Evolutionary conservation across 37 sponge, comb jelly and placozoan species (phyloP).

Genomic region (Aphrocallistes beatrix): DNA sequence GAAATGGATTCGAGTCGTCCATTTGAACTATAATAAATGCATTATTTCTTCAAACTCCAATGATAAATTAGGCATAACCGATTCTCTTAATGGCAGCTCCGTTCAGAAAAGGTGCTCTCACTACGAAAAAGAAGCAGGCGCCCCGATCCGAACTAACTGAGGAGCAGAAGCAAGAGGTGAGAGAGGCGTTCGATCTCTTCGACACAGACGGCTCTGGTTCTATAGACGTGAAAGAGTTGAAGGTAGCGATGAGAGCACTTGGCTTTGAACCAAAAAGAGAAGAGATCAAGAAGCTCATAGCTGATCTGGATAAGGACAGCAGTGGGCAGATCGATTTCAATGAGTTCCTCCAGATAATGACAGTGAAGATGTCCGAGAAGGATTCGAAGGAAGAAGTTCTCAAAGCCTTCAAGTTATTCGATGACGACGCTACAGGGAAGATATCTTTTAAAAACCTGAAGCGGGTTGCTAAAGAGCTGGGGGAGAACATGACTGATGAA

Average conservation of each 20-base stretch:
- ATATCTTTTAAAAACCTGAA: conserved; percentile 95
- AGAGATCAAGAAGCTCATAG: conserved; percentile 89
- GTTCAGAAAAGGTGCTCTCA: not conserved
- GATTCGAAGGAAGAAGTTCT: conserved; percentile 95
- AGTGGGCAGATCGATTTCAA: conserved; percentile 95
- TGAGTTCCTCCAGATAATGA: conserved; percentile 96
- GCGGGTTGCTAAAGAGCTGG: conserved; percentile 94
- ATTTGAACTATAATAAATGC: too few species aligned
- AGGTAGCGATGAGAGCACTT: conserved; percentile 93
- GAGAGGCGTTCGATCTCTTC: conserved; percentile 96
- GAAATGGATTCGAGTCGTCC: too few species aligned
- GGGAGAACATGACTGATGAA: conserved; percentile 95
- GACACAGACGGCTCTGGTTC: conserved; percentile 92
- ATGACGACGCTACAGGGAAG: conserved; percentile 95
- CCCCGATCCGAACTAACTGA: conserved; percentile 89
- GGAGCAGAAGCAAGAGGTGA: conserved; percentile 95
- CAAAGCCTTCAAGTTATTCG: conserved; percentile 93
- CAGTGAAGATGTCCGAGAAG: conserved; percentile 93
- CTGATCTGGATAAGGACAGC: conserved; percentile 90
- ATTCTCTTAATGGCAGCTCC: not conserved
- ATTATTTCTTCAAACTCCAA: too few species aligned
- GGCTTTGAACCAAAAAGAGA: conserved; percentile 99
- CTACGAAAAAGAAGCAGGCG: conserved; percentile 3
- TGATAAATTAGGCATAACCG: too few species aligned
- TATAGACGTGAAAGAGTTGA: conserved; percentile 83